Evolutionary conservation across 35 echinoderm and acorn worm genomes (phyloP), one percentile per base, ranked within the genome.

Genomic region (Ophioderma brevispina): DNA sequence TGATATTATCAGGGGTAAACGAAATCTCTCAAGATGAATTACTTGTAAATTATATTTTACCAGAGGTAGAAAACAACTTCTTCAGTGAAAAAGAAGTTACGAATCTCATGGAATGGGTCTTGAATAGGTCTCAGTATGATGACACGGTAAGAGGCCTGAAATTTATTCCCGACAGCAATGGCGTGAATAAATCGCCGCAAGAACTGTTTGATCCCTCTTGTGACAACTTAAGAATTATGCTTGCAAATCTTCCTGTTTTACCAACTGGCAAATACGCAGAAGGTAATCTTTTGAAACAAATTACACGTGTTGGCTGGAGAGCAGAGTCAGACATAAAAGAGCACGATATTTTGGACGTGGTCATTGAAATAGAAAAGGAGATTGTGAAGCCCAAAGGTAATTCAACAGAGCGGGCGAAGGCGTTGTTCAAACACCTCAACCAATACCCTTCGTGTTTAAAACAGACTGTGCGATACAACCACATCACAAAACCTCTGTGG

Each of bases 111-210:
- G 31, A 31, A 33, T 85, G 83, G 83, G 52, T 64, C 1, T 21
- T 85, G 5, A 15, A 30, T 35, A 63, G 37, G 30, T 34, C 43
- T 37, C 33, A 85, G 70, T 85, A 59, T 35, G 83, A 85, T 39
- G 46, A 17, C 70, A 6, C 33, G 15, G 32, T 85, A 23, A 1
- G 33, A 15, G 2, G 14, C 13, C 13, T 85, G 15, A 52, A 21
- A 55, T 85, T 85, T 35, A 85, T 85, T 64, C 82, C 82, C 11
- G 64, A 11, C 34, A 55, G 37, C 11, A 21, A 84, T 85, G 82
- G 50, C 14, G 43, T 10, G 10, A 34, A 35, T 17, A 40, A 31
- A 34, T 38, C 56, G 28, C 64, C 83, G 14, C n/a, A 55, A 0
- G 39, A 87, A 31, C 41, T 78, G 15, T 79, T 77, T 21, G 64